phyloP scores from a whole-genome alignment of 1,140 invertebrate genomes.

The Saccostrea glomerata region DNA sequence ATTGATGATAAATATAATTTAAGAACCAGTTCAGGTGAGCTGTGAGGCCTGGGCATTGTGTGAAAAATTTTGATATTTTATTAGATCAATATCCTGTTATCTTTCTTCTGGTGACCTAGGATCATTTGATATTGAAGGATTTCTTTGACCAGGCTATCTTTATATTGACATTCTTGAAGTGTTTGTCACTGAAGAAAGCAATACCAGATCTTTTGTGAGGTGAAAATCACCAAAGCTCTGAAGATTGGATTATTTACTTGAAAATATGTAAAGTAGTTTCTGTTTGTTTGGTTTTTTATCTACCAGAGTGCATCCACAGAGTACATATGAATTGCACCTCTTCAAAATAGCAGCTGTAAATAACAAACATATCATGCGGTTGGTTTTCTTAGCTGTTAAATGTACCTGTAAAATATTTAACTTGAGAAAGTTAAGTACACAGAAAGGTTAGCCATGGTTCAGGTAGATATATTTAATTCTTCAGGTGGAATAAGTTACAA shows the following conservation, averaged over 20 bases:
- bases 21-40: background rate
- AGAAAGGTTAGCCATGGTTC: conserved; percentile 23
- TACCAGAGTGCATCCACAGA: background rate
- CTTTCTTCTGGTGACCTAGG: background rate
- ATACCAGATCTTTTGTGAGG: conserved; percentile 5
- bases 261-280: background rate
- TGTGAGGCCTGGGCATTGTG: background rate
- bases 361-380: background rate
- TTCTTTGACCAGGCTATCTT: background rate
- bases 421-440: background rate
- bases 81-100: conserved; percentile 7
- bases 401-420: background rate
- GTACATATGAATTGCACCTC: conserved; percentile 28
- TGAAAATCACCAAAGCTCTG: background rate
- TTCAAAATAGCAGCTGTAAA: conserved; percentile 8
- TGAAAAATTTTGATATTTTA: background rate
- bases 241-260: background rate
- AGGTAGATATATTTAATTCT: conserved; percentile 7
- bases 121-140: conserved; percentile 1
- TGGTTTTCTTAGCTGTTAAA: conserved; percentile 23
- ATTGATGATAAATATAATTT: too few species aligned
- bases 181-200: conserved; percentile 25
- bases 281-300: background rate
- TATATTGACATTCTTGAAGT: conserved; percentile 30
- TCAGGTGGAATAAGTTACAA: background rate